Percentiles rank a stretch among this genome's conserved stretches.
These are phyloP conservation scores for Rutilus rutilus DNA, from an alignment of 2,113 vertebrate genomes.

Conservation along the genomic window DNA sequence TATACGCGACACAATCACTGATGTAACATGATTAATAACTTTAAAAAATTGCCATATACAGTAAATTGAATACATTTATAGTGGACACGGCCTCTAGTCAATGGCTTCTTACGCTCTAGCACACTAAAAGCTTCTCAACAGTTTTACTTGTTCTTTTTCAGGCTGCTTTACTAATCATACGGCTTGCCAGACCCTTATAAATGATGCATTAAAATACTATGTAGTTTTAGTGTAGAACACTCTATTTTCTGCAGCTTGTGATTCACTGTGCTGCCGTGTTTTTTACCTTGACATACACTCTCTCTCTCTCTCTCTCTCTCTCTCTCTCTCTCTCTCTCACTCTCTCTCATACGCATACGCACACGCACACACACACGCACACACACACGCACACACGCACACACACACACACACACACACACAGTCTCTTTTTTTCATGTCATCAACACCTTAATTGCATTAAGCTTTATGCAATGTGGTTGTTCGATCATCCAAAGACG, in stretches of 20 bases:
- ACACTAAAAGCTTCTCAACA: conserved; percentile 34
- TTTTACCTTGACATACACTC: background rate
- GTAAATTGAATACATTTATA: background rate
- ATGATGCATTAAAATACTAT: conserved; percentile 36
- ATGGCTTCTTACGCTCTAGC: conserved; percentile 13
- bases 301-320: too few species aligned
- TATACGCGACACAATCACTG: background rate
- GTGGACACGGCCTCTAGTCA: background rate
- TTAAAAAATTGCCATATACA: background rate
- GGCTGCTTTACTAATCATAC: conserved; percentile 18
- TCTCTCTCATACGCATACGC: too few species aligned
- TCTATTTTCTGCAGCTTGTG: conserved; percentile 19
- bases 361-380: too few species aligned
- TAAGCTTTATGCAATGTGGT: conserved; percentile 17
- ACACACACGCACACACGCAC: background rate
- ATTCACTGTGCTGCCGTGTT: background rate
- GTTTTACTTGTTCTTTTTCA: conserved; percentile 9
- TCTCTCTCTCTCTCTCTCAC: too few species aligned
- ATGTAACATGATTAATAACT: conserved; percentile 3
- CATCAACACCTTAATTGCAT: conserved; percentile 27
- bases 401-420: background rate
- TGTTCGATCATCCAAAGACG: conserved; percentile 30
- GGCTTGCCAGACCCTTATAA: conserved; percentile 25
- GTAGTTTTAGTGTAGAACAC: background rate
- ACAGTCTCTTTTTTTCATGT: background rate